Conservation (phyloP, 2,797 vertebrate species). For the Perodicticus potto region DNA sequence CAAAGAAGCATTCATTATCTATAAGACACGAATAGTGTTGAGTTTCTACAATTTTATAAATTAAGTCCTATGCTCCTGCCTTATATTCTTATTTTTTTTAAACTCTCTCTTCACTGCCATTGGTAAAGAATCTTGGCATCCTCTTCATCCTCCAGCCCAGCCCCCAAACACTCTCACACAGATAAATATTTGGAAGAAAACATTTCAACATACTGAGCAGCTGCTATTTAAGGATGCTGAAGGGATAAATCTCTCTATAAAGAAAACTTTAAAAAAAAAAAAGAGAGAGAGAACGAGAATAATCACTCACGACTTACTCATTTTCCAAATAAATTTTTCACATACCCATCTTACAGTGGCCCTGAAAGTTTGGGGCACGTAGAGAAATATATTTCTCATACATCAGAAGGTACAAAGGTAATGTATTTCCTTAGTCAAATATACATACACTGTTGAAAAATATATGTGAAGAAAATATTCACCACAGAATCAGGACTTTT, state of each 20-base stretch:
- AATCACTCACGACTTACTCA: background rate
- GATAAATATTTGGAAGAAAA: constrained; percentile 76
- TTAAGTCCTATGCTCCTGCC: background rate
- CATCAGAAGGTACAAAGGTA: constrained; percentile 13
- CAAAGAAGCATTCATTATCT: background rate
- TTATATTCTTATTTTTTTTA: constrained; percentile 35
- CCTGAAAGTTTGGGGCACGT: background rate
- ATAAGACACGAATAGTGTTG: background rate
- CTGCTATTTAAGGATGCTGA: constrained; percentile 54
- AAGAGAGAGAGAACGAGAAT: background rate
- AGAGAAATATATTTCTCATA: background rate
- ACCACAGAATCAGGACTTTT: background rate
- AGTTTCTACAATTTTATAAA: constrained; percentile 16
- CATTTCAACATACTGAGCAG: constrained; percentile 55
- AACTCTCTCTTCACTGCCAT: background rate
- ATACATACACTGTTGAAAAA: background rate
- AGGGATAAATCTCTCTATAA: background rate
- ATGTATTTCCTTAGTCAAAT: constrained; percentile 24
- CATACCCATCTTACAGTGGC: background rate
- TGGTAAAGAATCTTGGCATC: background rate
- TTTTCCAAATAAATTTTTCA: constrained; percentile 44
- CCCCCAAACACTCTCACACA: constrained; percentile 54
- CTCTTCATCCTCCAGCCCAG: background rate
- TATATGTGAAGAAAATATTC: background rate
- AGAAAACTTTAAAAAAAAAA: background rate